Evolutionary conservation across 2,797 vertebrate species (phyloP).

Genomic region (Pempheris klunzingeri): DNA sequence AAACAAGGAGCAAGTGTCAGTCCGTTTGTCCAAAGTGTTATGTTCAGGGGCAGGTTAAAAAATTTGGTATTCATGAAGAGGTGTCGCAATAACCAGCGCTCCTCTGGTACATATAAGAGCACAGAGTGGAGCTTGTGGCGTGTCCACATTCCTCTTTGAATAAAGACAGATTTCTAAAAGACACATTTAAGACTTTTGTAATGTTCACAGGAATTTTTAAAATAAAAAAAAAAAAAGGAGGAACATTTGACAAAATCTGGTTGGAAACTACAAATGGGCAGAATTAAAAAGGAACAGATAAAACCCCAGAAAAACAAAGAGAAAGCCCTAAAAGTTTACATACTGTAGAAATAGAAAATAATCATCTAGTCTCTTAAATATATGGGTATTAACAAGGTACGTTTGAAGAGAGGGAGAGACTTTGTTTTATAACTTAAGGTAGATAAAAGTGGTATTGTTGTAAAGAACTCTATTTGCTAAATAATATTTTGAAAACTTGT

Average conservation of each 20-base stretch:
- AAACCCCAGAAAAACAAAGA: not conserved
- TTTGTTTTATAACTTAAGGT: not conserved
- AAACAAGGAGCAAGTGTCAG: conserved; percentile 71
- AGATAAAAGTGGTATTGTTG: not conserved
- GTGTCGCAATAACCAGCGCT: conserved; percentile 28
- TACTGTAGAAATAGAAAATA: not conserved
- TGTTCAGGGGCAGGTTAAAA: conserved; percentile 45
- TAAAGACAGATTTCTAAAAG: conserved; percentile 30
- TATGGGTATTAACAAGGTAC: not conserved
- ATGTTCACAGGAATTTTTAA: not conserved
- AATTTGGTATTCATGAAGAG: conserved; percentile 46
- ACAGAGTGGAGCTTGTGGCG: conserved; percentile 19
- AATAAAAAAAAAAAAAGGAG: not conserved
- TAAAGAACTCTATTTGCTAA: not conserved
- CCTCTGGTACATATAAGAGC: conserved; percentile 4
- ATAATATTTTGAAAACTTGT: not conserved
- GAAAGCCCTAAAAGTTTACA: too few relatives aligned
- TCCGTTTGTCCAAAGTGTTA: conserved; percentile 57
- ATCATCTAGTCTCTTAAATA: not conserved
- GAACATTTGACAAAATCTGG: not conserved
- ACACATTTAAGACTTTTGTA: not conserved
- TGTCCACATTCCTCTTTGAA: conserved; percentile 1
- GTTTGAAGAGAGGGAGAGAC: not conserved
- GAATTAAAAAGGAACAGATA: not conserved
- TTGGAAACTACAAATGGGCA: not conserved